phyloP scores from a whole-genome alignment of 2,797 vertebrate genomes.

The Otolemur crassicaudatus region DNA sequence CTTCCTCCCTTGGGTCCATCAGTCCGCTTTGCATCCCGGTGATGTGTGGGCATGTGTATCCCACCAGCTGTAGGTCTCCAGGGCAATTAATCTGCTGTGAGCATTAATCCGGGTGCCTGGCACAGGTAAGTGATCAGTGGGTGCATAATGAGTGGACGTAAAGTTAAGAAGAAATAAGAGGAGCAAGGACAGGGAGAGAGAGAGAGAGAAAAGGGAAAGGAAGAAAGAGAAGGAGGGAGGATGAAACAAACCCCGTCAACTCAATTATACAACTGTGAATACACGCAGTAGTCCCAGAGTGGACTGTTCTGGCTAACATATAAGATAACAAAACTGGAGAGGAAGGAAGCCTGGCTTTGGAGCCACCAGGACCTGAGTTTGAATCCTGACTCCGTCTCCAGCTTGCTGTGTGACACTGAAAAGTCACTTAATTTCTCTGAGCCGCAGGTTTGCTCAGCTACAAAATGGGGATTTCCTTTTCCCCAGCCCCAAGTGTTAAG shows the following conservation, averaged over 20 bases:
- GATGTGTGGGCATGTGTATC: background rate
- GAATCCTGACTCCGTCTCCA: background rate
- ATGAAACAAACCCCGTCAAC: background rate
- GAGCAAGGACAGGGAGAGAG: background rate
- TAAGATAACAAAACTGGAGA: background rate
- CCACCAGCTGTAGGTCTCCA: background rate
- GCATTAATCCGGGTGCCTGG: background rate
- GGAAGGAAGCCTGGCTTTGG: background rate
- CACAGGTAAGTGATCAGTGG: background rate
- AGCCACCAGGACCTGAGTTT: background rate
- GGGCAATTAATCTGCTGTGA: background rate
- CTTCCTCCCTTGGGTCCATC: background rate
- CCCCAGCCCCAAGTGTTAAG: background rate
- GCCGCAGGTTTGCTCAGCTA: background rate
- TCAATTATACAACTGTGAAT: background rate
- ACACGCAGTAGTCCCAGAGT: background rate
- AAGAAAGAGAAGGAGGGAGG: background rate
- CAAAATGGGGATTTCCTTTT: background rate
- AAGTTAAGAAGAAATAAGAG: background rate
- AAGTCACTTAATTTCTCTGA: constrained; percentile 9
- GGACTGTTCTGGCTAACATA: background rate
- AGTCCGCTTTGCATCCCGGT: background rate
- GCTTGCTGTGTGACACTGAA: background rate
- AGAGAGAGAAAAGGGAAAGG: background rate
- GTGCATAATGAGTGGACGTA: background rate